A percentile compares a stretch with the other conserved stretches of the same genome.
phyloP scores from a whole-genome alignment of 2,113 vertebrate species.

The Falcunculus frontatus region DNA sequence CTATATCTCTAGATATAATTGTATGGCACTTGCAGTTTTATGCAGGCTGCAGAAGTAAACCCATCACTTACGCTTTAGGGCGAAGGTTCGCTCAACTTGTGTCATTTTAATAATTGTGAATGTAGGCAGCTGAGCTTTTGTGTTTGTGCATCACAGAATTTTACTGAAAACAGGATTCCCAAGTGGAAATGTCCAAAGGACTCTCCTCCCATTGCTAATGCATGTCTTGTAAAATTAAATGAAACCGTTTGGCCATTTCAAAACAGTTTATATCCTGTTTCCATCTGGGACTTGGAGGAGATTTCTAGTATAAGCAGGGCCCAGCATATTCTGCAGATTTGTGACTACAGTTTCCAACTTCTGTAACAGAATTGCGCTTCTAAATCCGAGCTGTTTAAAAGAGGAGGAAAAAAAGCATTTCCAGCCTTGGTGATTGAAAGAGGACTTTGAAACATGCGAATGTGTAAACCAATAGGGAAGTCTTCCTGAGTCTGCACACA shows the following conservation, averaged over 20 bases:
- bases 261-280: constrained; percentile 63
- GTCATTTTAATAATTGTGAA: constrained; percentile 62
- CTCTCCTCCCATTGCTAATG: constrained; percentile 69
- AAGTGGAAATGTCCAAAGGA: constrained; percentile 75
- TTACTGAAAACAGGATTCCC: constrained; percentile 76
- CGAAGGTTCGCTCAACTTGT: constrained; percentile 31
- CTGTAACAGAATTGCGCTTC: constrained; percentile 52
- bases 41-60: constrained; percentile 64
- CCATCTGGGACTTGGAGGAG: constrained; percentile 50
- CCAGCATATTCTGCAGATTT: constrained; percentile 51
- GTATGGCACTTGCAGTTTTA: constrained; percentile 64
- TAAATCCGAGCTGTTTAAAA: constrained; percentile 45
- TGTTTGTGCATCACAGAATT: constrained; percentile 75
- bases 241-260: constrained; percentile 55
- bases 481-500: constrained; percentile 55
- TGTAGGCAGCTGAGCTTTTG: constrained; percentile 71
- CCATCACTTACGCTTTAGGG: constrained; percentile 62
- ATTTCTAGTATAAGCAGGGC: constrained; percentile 31
- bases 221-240: constrained; percentile 50
- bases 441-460: constrained; percentile 13
- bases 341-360: constrained; percentile 45
- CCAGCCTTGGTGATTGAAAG: constrained; percentile 44
- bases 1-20: constrained; percentile 53
- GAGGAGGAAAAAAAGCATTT: constrained; percentile 21
- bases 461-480: constrained; percentile 34